phyloP scores from a whole-genome alignment of 2,888 invertebrate genomes.

The Aleiodes leptofemur region DNA sequence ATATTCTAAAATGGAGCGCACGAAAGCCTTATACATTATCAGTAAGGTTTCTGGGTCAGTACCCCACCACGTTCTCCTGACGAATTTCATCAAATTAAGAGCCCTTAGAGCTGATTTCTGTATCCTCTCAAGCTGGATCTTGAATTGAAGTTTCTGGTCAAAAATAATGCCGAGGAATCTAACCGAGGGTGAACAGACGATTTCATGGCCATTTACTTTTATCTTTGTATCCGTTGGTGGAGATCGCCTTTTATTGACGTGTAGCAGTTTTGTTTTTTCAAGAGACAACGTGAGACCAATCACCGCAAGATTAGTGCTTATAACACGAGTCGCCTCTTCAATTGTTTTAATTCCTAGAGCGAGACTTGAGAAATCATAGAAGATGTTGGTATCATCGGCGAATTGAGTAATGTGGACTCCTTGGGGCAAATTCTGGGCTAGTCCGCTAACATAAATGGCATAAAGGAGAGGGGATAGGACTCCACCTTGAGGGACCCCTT shows the following conservation, averaged over 20 bases:
- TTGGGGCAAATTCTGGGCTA: neutral
- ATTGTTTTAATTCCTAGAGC: no score
- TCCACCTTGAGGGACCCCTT: neutral
- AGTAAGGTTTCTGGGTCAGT: neutral
- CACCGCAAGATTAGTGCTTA: neutral
- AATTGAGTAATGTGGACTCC: neutral
- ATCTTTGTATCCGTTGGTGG: neutral
- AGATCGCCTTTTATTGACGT: neutral
- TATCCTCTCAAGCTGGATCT: neutral
- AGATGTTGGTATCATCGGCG: neutral
- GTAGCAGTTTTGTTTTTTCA: neutral
- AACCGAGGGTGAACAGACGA: neutral
- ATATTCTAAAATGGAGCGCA: neutral
- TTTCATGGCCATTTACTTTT: neutral
- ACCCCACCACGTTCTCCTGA: constrained; percentile 5
- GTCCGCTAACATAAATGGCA: neutral
- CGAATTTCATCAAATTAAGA: neutral
- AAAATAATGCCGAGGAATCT: constrained; percentile 4
- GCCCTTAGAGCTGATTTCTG: neutral
- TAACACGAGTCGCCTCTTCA: neutral
- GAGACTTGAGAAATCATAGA: no score
- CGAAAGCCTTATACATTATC: neutral
- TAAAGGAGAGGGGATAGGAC: constrained; percentile 1
- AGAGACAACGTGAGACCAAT: neutral
- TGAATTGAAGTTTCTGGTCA: constrained; percentile 9